Evolutionary conservation across 1,140 invertebrate genomes (phyloP).

Genomic region (Idris sp.): DNA sequence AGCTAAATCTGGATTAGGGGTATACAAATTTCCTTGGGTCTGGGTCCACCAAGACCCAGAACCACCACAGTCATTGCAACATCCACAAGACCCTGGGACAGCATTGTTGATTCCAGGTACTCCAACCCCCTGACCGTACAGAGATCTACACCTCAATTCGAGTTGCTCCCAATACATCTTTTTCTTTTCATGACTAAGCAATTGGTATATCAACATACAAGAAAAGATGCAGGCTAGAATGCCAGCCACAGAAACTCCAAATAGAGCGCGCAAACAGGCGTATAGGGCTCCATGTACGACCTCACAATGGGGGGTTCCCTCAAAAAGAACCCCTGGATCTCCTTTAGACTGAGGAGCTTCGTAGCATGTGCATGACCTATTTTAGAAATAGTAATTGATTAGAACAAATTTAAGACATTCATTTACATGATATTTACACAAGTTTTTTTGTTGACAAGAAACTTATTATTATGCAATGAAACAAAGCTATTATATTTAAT

Average conservation of each 20-base stretch:
- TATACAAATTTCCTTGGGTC: slow-evolving; percentile 85
- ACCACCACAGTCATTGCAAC: slow-evolving; percentile 84
- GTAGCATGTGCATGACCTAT: slow-evolving; percentile 76
- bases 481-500: too few relatives aligned
- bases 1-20: slow-evolving; percentile 84
- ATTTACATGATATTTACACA: too few relatives aligned
- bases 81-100: slow-evolving; percentile 82
- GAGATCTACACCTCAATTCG: slow-evolving; percentile 87
- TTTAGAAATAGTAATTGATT: not conserved
- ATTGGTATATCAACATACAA: slow-evolving; percentile 93
- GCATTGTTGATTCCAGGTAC: slow-evolving; percentile 75
- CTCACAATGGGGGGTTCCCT: slow-evolving; percentile 90
- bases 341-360: slow-evolving; percentile 67
- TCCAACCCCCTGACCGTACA: slow-evolving; percentile 82
- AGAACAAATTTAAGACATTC: too few relatives aligned
- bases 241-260: slow-evolving; percentile 91
- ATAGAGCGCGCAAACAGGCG: slow-evolving; percentile 90
- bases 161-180: slow-evolving; percentile 96
- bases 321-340: slow-evolving; percentile 82
- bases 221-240: slow-evolving; percentile 94
- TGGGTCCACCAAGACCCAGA: slow-evolving; percentile 78
- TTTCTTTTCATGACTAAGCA: slow-evolving; percentile 92
- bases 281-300: slow-evolving; percentile 92
- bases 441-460: too few relatives aligned
- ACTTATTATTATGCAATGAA: too few relatives aligned